A percentile compares a stretch with the other conserved stretches of the same genome.
phyloP scores from a whole-genome alignment of 1,140 invertebrate species.

The Catajapyx aquilonaris region DNA sequence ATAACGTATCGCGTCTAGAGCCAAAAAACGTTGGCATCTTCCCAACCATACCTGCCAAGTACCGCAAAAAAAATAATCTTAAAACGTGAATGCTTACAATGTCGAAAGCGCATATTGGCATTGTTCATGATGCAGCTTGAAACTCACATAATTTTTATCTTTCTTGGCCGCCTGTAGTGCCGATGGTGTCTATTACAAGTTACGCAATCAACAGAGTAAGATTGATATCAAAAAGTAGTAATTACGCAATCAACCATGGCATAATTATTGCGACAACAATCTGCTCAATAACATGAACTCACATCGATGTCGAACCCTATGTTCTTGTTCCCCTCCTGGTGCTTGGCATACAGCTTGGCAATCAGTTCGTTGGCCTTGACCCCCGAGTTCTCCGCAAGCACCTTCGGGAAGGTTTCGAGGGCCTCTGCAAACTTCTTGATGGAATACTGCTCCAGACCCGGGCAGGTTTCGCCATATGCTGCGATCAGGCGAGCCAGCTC shows the following conservation, averaged over 20 bases:
- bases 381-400: conserved; percentile 86
- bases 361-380: conserved; percentile 67
- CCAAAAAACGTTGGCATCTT: too few species aligned
- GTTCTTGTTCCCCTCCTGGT: conserved; percentile 67
- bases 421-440: conserved; percentile 86
- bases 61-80: too few species aligned
- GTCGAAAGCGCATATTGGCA: too few species aligned
- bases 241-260: not conserved
- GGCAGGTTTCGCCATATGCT: conserved; percentile 69
- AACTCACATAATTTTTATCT: too few species aligned
- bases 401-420: conserved; percentile 74
- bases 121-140: too few species aligned
- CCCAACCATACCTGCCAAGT: too few species aligned
- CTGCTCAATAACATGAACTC: too few species aligned
- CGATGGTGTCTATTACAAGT: too few species aligned
- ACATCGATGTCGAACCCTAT: conserved; percentile 77
- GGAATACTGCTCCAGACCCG: conserved; percentile 92
- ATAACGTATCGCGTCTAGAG: too few species aligned
- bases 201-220: too few species aligned
- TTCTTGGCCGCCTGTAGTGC: too few species aligned
- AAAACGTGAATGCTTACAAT: too few species aligned
- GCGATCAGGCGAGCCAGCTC: conserved; percentile 73
- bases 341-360: conserved; percentile 77
- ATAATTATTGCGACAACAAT: not conserved
- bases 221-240: not conserved